Base-by-base conservation (phyloP, 2,888 invertebrate species). In the Drosophila testacea region DNA sequence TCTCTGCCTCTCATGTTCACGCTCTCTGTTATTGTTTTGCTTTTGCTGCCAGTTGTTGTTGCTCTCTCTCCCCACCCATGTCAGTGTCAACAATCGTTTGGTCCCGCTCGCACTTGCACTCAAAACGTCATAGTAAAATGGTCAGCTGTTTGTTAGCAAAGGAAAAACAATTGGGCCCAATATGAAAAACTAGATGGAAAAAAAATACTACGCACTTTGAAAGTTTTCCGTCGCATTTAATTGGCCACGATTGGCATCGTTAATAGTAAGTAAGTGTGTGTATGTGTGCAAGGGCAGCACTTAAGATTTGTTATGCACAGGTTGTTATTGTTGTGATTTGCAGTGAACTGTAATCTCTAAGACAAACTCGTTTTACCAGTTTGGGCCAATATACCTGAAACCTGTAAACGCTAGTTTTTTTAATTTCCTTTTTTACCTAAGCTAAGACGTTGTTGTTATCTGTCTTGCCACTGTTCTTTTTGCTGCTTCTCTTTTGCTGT, bases 1-100 rank as follows among this genome's bases (percentile, higher is more conserved):
- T 77, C 77, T 80, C 60, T 39, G 52, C 72, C 76, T 68, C 38
- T 63, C 67, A 57, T 65, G 59, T 69, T 48, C 42, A 41, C 61
- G 78, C 79, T 83, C 83, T 83, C 83, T 84, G 83, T 84, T 84
- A 88, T 84, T 84, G 83, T 84, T 84, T 84, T 84, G 88, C 81
- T 84, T 84, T 82, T 82, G 70, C 75, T 71, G 56, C 28, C 75
- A 65, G 67, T 80, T 79, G 66, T 79, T 75, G 60, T 55, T n/a
- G 22, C 22, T 22, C 22, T 22, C 42, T 47, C 39, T 38, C 48
- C 64, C 52, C 44, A 54, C 39, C 50, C 13, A 30, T 39, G 61
- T 51, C 51, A 59, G 36, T 36, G 39, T 59, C 50, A 60, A 71
- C 75, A 69, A 57, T 63, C 69, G 68, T 62, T 67, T 80, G 59